A percentile compares a stretch with the other conserved stretches of the same genome.
Evolutionary conservation across 2,888 invertebrate genomes (phyloP).

Genomic region (Steinernema scapterisci): DNA sequence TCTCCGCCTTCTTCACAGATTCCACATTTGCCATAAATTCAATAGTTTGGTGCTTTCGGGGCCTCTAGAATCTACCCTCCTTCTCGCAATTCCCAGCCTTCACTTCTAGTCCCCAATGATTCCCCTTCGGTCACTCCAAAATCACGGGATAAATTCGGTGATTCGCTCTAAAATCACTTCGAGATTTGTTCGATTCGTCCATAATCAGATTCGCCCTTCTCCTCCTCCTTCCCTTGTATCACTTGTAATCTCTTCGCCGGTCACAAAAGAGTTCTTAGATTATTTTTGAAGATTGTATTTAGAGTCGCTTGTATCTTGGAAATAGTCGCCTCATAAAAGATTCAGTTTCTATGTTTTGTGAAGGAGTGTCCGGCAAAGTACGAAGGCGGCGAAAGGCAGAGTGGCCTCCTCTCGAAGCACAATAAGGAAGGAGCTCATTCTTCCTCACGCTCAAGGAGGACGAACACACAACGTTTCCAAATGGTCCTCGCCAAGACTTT

Average conservation of each 20-base stretch:
- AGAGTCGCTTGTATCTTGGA: no score
- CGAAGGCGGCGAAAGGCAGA: no score
- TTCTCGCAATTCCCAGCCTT: neutral
- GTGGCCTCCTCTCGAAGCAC: neutral
- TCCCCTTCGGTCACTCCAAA: neutral
- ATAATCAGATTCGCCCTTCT: neutral
- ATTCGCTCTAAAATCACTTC: neutral
- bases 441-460: no score
- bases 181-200: constrained; percentile 4
- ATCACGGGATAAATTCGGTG: neutral
- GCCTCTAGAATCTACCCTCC: neutral
- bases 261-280: constrained; percentile 7
- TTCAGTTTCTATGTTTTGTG: neutral
- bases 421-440: neutral
- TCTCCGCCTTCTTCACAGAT: neutral
- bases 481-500: no score
- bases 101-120: constrained; percentile 7
- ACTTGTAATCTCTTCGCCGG: constrained; percentile 29
- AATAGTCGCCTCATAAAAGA: neutral
- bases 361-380: neutral
- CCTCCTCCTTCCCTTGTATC: neutral
- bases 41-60: constrained; percentile 3
- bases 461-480: no score
- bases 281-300: neutral
- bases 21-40: neutral